These are phyloP conservation scores for Holocentrus rufus DNA, from an alignment of 2,797 vertebrate genomes.

Conservation along the genomic window DNA sequence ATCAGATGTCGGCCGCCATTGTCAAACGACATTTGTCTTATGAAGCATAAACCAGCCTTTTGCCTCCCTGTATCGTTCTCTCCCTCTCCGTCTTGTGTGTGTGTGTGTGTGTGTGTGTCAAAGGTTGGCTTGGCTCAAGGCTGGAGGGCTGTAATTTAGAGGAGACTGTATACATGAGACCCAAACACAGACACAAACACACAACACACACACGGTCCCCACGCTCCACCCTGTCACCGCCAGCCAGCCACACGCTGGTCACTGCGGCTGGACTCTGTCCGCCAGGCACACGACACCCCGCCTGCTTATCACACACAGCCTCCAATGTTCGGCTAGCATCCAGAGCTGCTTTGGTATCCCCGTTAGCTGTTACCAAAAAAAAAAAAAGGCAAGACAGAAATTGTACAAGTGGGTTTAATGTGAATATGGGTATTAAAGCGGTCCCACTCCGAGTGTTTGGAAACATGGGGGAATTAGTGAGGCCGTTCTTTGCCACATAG, in stretches of 20 bases:
- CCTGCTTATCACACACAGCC: constrained; percentile 53
- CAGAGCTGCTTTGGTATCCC: neutral
- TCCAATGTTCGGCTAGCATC: neutral
- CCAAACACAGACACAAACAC: constrained; percentile 74
- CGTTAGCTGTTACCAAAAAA: neutral
- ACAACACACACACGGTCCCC: constrained; percentile 34
- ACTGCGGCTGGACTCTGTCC: constrained; percentile 70
- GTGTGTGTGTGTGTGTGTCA: constrained; percentile 48
- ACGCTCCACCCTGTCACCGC: constrained; percentile 67
- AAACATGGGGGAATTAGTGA: constrained; percentile 55
- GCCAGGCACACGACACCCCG: constrained; percentile 67
- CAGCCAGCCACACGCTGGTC: constrained; percentile 71
- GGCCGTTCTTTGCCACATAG: constrained; percentile 58
- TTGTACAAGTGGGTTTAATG: neutral
- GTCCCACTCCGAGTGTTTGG: constrained; percentile 39
- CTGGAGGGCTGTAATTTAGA: constrained; percentile 71
- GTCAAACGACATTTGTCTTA: no score
- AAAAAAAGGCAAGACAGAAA: neutral
- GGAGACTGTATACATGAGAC: constrained; percentile 55
- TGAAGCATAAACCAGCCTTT: neutral
- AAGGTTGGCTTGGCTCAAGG: constrained; percentile 62
- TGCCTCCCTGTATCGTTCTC: constrained; percentile 17
- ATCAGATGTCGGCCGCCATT: no score
- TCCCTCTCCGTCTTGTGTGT: constrained; percentile 13
- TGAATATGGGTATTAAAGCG: neutral